These are phyloP conservation scores for Cerastoderma edule DNA, from an alignment of 2,888 invertebrate species.

Conservation along the genomic window DNA sequence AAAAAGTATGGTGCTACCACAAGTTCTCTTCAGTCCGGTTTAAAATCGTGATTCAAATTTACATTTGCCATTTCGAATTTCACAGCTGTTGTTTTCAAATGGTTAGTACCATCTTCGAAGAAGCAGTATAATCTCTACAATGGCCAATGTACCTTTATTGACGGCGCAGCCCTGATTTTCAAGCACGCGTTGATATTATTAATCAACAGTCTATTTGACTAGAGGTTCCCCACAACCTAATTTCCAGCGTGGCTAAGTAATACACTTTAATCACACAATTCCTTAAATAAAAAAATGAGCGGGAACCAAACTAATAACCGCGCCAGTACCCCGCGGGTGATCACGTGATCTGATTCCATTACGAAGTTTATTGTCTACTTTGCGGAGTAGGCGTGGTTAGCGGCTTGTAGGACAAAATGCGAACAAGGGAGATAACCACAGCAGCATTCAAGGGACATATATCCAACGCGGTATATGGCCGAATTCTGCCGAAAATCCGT, in stretches of 20 bases:
- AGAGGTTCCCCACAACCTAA: constrained; percentile 13
- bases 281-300: constrained; percentile 9
- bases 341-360: constrained; percentile 8
- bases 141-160: neutral
- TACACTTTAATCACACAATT: constrained; percentile 22
- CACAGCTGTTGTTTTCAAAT: no score
- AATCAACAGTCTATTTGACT: constrained; percentile 29
- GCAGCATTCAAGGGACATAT: no score
- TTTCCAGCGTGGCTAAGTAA: constrained; percentile 23
- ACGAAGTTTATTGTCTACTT: neutral
- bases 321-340: constrained; percentile 2
- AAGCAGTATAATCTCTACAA: no score
- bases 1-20: no score
- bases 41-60: no score
- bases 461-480: no score
- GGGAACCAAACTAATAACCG: constrained; percentile 12
- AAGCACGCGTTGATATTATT: constrained; percentile 23
- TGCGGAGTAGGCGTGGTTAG: neutral
- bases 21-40: no score
- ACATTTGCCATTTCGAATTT: no score
- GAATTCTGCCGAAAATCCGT: no score
- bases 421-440: no score
- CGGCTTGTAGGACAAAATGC: no score
- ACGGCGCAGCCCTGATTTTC: constrained; percentile 3
- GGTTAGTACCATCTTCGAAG: no score